A percentile compares a stretch with the other conserved stretches of the same genome.
These are phyloP conservation scores for Agelaius tricolor DNA, from an alignment of 2,113 vertebrate species.

Conservation along the genomic window DNA sequence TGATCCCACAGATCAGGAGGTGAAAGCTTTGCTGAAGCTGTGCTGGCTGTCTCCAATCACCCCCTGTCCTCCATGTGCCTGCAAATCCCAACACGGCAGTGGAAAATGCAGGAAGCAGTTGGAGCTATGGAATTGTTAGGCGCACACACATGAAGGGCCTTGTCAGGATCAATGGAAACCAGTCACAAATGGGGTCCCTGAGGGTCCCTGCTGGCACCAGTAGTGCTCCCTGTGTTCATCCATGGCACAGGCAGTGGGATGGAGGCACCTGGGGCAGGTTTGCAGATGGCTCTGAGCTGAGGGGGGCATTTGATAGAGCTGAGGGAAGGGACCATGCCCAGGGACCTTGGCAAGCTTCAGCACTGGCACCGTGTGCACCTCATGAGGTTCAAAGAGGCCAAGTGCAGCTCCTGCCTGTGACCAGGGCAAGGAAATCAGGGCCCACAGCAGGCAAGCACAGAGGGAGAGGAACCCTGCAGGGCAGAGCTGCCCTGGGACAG, in stretches of 20 bases:
- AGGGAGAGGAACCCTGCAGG: neutral
- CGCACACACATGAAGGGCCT: rapidly evolving
- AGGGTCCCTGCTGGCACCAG: neutral
- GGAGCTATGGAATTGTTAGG: neutral
- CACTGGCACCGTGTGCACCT: neutral
- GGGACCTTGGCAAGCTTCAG: neutral
- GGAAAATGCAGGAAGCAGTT: neutral
- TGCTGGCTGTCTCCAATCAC: neutral
- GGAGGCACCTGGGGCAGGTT: neutral
- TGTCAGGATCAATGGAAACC: neutral
- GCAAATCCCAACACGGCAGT: neutral
- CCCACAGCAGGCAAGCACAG: neutral
- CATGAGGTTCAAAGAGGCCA: neutral
- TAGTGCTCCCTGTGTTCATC: neutral
- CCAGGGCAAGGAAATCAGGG: rapidly evolving
- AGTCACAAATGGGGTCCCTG: neutral
- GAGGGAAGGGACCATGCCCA: neutral
- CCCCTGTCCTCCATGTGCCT: neutral
- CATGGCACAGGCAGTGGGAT: neutral
- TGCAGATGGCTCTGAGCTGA: neutral
- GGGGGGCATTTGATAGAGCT: neutral
- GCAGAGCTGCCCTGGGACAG: neutral
- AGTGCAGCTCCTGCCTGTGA: neutral
- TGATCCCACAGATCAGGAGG: neutral
- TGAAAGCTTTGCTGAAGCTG: neutral